phyloP scores from a whole-genome alignment of 2,797 vertebrate species.

The Anableps anableps region DNA sequence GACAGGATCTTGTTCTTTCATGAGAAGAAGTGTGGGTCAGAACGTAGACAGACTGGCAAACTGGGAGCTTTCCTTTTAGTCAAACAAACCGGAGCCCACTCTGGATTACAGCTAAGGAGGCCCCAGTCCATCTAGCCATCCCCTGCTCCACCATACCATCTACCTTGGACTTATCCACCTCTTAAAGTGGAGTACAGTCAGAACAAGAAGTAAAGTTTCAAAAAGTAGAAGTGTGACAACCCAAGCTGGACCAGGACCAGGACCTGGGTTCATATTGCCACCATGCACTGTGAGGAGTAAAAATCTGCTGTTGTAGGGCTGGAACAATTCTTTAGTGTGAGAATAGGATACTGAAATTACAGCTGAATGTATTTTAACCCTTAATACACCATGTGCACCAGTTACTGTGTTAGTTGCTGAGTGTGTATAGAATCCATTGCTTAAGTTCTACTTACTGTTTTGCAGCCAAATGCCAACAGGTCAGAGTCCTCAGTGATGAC shows the following conservation, averaged over 20 bases:
- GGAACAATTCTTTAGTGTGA: background rate
- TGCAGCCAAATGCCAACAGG: slow-evolving; percentile 96
- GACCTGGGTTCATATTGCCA: too few relatives aligned
- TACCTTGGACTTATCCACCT: background rate
- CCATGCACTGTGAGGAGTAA: too few relatives aligned
- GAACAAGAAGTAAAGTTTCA: too few relatives aligned
- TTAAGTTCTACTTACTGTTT: slow-evolving; percentile 84
- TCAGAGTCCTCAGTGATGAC: slow-evolving; percentile 98
- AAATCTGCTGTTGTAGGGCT: background rate
- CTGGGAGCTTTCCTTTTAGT: background rate
- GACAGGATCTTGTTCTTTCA: too few relatives aligned
- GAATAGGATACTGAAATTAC: background rate
- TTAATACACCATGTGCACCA: background rate
- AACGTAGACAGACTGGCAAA: background rate
- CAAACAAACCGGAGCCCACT: too few relatives aligned
- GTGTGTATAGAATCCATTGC: background rate
- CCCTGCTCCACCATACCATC: too few relatives aligned
- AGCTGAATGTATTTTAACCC: background rate
- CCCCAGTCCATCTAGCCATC: background rate
- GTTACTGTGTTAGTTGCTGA: background rate
- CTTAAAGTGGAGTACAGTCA: too few relatives aligned
- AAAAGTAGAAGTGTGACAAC: too few relatives aligned
- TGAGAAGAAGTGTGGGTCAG: too few relatives aligned
- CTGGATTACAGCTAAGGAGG: background rate
- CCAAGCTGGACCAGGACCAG: too few relatives aligned